Conservation (phyloP, 2,113 vertebrate genomes). For the Coptodon bakossiorum region DNA sequence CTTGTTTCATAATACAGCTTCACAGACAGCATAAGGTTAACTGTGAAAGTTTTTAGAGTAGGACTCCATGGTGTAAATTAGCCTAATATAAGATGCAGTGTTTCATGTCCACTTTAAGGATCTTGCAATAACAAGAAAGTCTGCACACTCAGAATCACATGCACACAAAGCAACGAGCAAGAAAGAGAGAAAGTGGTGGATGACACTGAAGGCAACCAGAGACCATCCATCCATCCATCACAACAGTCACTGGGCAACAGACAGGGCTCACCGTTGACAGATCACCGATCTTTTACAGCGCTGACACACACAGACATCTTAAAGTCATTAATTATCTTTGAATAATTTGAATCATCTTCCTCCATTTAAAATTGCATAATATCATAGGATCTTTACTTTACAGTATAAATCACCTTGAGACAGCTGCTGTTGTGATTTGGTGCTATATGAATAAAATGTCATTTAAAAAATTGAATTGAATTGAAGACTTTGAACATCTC, state of each 20-base stretch:
- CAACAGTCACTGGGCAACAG: not conserved
- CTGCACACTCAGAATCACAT: not conserved
- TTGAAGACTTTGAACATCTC: not conserved
- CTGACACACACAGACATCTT: not conserved
- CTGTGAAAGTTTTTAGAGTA: fast-evolving
- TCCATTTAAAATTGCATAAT: not conserved
- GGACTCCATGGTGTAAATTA: not conserved
- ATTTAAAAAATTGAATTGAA: not conserved
- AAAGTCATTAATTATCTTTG: not conserved
- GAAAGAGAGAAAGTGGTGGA: not conserved
- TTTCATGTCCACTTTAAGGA: not conserved
- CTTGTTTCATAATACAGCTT: not conserved
- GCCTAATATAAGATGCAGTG: not conserved
- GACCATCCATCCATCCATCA: not conserved
- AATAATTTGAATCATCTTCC: not conserved
- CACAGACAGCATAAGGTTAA: fast-evolving
- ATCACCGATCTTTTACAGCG: not conserved
- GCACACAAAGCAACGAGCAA: not conserved
- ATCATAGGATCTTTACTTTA: not conserved
- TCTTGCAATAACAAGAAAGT: not conserved
- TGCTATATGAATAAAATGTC: not conserved
- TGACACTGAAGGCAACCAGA: not conserved
- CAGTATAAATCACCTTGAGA: not conserved
- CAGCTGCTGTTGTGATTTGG: not conserved
- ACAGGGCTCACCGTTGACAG: not conserved